Conservation (phyloP, 2,888 invertebrate genomes). For the Synergus japonicus region DNA sequence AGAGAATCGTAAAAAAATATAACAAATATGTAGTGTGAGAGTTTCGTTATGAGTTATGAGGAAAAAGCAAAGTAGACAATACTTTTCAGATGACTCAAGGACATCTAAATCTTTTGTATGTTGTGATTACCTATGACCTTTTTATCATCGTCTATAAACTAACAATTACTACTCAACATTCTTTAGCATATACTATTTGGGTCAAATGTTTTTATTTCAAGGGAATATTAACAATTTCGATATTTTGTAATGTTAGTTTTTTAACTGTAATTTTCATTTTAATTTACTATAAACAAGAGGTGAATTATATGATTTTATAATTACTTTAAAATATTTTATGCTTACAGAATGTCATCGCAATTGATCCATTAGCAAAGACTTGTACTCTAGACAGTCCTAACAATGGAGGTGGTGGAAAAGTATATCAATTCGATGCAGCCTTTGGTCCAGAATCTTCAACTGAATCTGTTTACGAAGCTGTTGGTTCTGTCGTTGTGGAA, state of each 20-base stretch:
- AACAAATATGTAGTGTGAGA: neutral
- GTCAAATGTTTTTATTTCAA: neutral
- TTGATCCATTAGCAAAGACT: conserved; percentile 80
- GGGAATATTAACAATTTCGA: neutral
- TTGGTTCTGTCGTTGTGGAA: conserved; percentile 79
- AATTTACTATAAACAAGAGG: no score
- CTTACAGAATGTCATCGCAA: conserved; percentile 82
- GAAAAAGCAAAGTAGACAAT: neutral
- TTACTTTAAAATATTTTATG: conserved; percentile 24
- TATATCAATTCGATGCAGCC: conserved; percentile 86
- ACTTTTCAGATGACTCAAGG: neutral
- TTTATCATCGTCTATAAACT: neutral
- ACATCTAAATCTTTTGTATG: neutral
- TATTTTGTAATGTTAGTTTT: neutral
- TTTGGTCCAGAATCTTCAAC: conserved; percentile 89
- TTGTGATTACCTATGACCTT: neutral
- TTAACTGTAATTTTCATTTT: no score
- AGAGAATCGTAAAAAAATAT: neutral
- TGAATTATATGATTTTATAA: neutral
- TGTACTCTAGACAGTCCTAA: conserved; percentile 77
- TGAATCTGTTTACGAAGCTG: conserved; percentile 92
- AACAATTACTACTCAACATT: neutral
- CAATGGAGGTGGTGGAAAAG: conserved; percentile 77
- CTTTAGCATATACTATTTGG: neutral
- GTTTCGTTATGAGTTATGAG: neutral